Percentiles rank a stretch among this genome's conserved stretches.
Conservation (phyloP, 2,797 vertebrate species). For the Malurus splendens region DNA sequence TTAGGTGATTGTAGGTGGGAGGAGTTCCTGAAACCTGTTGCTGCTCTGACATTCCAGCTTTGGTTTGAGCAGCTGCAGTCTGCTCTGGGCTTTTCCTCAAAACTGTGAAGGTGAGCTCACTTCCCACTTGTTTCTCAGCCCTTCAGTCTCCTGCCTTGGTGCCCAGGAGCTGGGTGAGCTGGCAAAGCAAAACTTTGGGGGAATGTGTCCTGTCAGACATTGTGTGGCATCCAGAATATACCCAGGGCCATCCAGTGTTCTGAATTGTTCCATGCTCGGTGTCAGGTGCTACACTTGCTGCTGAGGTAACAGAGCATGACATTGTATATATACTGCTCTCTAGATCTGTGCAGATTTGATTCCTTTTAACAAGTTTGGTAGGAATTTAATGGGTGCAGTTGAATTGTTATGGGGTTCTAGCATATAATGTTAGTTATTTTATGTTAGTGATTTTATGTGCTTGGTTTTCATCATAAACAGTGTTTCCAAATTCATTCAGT, state of each 20-base stretch:
- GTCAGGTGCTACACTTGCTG: rapidly evolving
- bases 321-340: not conserved
- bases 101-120: not conserved
- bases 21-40: not conserved
- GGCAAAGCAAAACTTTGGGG: not conserved
- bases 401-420: not conserved
- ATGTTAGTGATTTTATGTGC: not conserved
- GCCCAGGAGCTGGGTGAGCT: not conserved
- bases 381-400: not conserved
- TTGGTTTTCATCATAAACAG: not conserved
- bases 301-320: rapidly evolving
- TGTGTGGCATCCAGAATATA: rapidly evolving
- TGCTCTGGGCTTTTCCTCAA: not conserved
- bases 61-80: not conserved
- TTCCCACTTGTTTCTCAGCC: not conserved
- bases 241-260: rapidly evolving
- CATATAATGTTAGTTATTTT: too few species aligned
- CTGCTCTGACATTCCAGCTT: not conserved
- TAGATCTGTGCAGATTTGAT: not conserved
- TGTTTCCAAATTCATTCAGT: not conserved
- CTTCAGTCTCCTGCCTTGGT: not conserved
- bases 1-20: not conserved
- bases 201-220: rapidly evolving
- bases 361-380: not conserved
- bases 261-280: not conserved